phyloP scores from a whole-genome alignment of 53 echinoderm and acorn worm species.

The Mesocentrotus franciscanus region DNA sequence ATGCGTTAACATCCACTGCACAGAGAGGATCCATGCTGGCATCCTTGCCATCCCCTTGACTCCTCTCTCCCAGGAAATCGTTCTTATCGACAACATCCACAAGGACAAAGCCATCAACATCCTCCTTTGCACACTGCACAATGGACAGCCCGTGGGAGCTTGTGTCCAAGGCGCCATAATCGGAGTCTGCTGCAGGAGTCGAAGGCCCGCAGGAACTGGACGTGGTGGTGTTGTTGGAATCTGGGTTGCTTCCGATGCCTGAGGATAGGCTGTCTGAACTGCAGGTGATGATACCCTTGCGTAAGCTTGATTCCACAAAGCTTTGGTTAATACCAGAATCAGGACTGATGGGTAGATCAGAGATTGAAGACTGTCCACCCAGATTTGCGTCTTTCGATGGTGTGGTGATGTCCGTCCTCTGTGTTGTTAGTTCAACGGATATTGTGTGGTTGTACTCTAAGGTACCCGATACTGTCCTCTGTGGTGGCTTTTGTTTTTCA shows the following conservation, averaged over 20 bases:
- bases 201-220: neutral
- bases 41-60: constrained; percentile 48
- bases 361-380: neutral
- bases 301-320: constrained; percentile 1
- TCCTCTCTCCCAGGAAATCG: constrained; percentile 13
- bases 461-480: constrained; percentile 25
- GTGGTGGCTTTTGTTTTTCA: neutral
- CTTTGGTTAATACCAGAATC: constrained; percentile 36
- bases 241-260: constrained; percentile 42
- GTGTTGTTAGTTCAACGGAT: constrained; percentile 7
- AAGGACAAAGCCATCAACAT: constrained; percentile 42
- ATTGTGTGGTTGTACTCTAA: constrained; percentile 28
- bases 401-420: neutral
- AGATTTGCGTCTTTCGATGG: neutral
- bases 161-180: neutral
- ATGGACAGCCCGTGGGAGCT: neutral
- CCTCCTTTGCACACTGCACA: neutral
- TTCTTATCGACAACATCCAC: constrained; percentile 31
- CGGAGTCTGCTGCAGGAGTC: neutral
- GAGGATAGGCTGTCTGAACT: constrained; percentile 58
- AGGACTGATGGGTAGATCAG: neutral
- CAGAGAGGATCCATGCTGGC: constrained; percentile 31
- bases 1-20: constrained; percentile 21
- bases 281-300: constrained; percentile 27
- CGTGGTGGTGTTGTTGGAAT: neutral